Base-by-base conservation (phyloP, 2,797 vertebrate species). In the Phalloptychus januarius region DNA sequence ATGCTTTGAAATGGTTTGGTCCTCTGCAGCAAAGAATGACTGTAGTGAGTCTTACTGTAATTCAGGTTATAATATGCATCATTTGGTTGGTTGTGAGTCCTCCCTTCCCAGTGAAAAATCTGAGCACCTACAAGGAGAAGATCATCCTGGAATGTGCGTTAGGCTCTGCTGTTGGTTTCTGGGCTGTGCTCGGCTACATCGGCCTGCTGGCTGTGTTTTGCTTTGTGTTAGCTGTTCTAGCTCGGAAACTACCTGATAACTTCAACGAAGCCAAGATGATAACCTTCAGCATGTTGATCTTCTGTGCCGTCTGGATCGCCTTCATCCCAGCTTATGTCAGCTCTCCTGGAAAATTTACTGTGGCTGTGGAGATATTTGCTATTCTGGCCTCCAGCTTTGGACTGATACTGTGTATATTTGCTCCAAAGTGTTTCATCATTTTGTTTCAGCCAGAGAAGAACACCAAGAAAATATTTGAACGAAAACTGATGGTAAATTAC, bases 371-470 rank as follows among this genome's bases (percentile, higher is more conserved):
- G 65, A 69, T 69, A 69, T 69, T 69, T 69, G 65, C 65, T 3
- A 69, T 69, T 69, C 38, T 69, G 36, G 56, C 56, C 56, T 61
- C 56, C 56, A 61, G 56, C 2, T 61, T 61, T 61, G 56, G 56
- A 61, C 56, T 69, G 4, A 69, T 69, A 23, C 38, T 69, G 65
- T 69, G 65, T n/a, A 69, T 69, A 25, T 69, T 69, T 70, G 67
- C 40, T 44, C 67, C 67, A 44, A 70, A 70, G 23, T 70, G 67
- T 44, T 70, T 7, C 67, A 91, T 95, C 0, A 94, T 61, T 18
- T 61, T 70, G 11, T 70, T n/a, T 69, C 36, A 69, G 0, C 65
- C 65, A 42, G 20, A 25, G 23, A 69, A 69, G 0, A 69, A 69
- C 58, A 61, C 58, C 2, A 33, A 61, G 3, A 10, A 33, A 58